Evolutionary conservation across 1,140 invertebrate genomes (phyloP), one percentile per base, ranked within the genome.

Genomic region (Zaprionus davidi): DNA sequence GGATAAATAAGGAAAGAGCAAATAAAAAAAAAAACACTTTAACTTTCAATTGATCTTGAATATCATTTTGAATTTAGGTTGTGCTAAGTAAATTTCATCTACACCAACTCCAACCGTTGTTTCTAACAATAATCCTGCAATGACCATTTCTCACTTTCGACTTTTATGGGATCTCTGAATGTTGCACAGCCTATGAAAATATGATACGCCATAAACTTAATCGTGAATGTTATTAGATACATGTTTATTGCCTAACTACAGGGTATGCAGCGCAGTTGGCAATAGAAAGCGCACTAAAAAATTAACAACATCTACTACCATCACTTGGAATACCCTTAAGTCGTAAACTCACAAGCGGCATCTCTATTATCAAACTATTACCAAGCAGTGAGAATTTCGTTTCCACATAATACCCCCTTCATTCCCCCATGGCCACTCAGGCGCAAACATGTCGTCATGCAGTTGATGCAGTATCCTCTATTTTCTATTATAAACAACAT

Each of bases 311-410:
- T 51, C 9, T 12, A 22, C 11, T 7, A 46, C n/a, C 41, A 24
- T 51, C 9, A 12, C 62, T 63, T 51, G 70, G 51, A 59, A 67
- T 67, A 72, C 44, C 63, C 62, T 38, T 38, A 38, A 38, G 24
- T 56, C 53, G 20, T 20, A 15, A 53, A 28, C 64, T 28, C 55
- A 58, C 57, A 34, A 31, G 17, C n/a, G 20, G 34, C 17, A 28
- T 22, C 22, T 51, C 20, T 51, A 51, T 51, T 51, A 51, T 51
- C 46, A 51, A 51, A 24, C 46, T 51, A 51, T 51, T 51, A 51
- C 46, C 12, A 24, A n/a, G 46, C 46, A 51, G 46, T 51, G 20
- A 51, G 22, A 51, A 24, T 22, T 51, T 51, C 20, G 6, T 51
- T 51, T 46, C 15, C 15, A 17, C 41, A 46, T 2, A 4, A 46